A percentile compares a stretch with the other conserved stretches of the same genome.
phyloP scores from a whole-genome alignment of 2,113 vertebrate genomes.

The Excalfactoria chinensis region DNA sequence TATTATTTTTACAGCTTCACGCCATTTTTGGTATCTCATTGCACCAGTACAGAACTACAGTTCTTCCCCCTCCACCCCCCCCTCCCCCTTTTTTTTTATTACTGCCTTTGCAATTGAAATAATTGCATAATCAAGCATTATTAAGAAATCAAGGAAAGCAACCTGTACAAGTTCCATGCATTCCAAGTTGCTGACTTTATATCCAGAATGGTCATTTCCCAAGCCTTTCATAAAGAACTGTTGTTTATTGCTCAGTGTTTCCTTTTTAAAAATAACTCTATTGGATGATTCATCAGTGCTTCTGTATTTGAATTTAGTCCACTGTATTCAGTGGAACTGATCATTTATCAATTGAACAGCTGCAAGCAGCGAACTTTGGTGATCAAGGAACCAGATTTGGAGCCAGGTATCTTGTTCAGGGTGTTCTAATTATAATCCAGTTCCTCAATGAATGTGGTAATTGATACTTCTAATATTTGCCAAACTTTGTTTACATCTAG shows the following conservation, averaged over 20 bases:
- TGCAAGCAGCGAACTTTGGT: too few relatives aligned
- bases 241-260: not conserved
- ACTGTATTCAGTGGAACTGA: not conserved
- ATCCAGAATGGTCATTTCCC: fast-evolving
- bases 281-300: not conserved
- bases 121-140: not conserved
- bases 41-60: not conserved
- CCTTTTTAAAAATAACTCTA: not conserved
- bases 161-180: not conserved
- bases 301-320: not conserved
- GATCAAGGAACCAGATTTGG: not conserved
- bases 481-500: not conserved
- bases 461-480: not conserved
- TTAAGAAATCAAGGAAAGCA: not conserved
- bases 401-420: not conserved
- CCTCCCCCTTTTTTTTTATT: too few relatives aligned
- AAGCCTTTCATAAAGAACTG: not conserved
- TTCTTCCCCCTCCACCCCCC: too few relatives aligned
- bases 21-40: not conserved
- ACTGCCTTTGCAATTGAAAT: not conserved
- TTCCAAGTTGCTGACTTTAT: not conserved
- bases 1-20: not conserved
- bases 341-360: not conserved
- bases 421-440: not conserved
- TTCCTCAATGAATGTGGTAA: not conserved